A percentile compares a stretch with the other conserved stretches of the same genome.
phyloP scores from a whole-genome alignment of 2,888 invertebrate species.

The Invenusta paracnida region DNA sequence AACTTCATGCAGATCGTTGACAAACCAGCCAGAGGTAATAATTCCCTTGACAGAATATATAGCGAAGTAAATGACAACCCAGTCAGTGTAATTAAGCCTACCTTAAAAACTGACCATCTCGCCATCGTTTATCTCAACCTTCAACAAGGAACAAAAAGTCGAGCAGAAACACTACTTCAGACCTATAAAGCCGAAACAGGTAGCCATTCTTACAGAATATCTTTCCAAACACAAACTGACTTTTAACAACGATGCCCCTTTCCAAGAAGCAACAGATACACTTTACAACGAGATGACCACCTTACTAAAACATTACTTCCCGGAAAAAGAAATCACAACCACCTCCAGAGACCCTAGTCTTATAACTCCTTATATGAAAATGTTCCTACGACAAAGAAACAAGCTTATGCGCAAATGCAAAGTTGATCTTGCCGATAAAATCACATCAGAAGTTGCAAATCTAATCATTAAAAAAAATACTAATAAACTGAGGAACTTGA shows the following conservation, averaged over 20 bases:
- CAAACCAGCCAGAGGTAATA: not conserved
- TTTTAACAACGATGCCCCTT: not conserved
- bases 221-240: not conserved
- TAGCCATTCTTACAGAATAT: not conserved
- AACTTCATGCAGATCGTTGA: not conserved
- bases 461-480: not conserved
- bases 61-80: not conserved
- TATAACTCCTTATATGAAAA: not conserved
- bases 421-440: not conserved
- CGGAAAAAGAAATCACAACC: constrained; percentile 3
- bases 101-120: constrained; percentile 17
- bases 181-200: not conserved
- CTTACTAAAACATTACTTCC: not conserved
- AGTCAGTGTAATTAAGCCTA: not conserved
- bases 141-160: not conserved
- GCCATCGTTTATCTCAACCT: not conserved
- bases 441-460: not conserved
- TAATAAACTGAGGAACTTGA: constrained; percentile 8
- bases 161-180: not conserved
- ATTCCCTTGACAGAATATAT: not conserved
- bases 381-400: not conserved
- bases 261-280: constrained; percentile 9
- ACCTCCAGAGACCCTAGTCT: not conserved
- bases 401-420: constrained; percentile 17
- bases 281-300: not conserved